Conservation (phyloP, 2,113 vertebrate genomes). For the Camelus dromedarius region DNA sequence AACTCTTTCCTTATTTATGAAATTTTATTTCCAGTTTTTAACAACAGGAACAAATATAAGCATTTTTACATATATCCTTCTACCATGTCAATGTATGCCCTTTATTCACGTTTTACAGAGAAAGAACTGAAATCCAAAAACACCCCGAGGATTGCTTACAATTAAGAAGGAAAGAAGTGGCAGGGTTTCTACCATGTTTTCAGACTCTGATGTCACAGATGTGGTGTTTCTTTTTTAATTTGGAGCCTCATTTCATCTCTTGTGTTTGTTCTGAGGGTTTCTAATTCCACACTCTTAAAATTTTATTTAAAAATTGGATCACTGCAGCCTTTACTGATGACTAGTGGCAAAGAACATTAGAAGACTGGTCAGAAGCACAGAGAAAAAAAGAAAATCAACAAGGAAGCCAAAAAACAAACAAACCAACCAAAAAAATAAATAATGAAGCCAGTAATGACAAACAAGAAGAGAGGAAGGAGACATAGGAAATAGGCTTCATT, state of each 20-base stretch:
- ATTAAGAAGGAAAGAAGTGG: background rate
- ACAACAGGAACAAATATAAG: background rate
- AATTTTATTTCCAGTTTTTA: background rate
- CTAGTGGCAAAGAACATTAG: background rate
- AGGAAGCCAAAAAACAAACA: background rate
- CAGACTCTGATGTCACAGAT: background rate
- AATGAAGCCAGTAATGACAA: background rate
- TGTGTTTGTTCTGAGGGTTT: background rate
- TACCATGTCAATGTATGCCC: background rate
- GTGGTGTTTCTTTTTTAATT: background rate
- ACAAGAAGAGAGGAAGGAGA: background rate
- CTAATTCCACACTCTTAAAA: background rate
- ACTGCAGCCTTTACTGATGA: background rate
- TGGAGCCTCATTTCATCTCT: background rate
- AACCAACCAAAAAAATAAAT: too few species aligned
- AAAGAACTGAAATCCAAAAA: background rate
- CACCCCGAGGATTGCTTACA: fast-evolving
- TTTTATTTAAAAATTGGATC: background rate
- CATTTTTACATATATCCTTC: background rate
- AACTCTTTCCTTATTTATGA: background rate
- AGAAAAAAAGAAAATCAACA: background rate
- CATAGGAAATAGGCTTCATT: background rate
- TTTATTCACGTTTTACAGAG: background rate
- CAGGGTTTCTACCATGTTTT: background rate
- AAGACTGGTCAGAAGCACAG: background rate